Base-by-base conservation (phyloP, 2,888 invertebrate genomes). In the Atethmia centrago region DNA sequence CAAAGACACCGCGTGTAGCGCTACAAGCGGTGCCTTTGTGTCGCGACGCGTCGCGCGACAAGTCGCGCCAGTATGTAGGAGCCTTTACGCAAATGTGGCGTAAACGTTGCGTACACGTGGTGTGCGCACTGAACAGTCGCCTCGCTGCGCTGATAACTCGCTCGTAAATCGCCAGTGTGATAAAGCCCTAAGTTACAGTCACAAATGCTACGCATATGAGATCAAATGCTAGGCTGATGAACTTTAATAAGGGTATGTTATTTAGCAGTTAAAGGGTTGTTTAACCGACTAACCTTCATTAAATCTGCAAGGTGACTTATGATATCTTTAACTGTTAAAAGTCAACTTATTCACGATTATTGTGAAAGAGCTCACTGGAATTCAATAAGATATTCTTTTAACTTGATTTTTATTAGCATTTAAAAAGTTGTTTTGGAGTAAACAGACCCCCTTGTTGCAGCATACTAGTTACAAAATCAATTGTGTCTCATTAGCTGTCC, bases 381-480 rank as follows among this genome's bases (percentile, higher is more conserved):
- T 16, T 16, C 12, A 63, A 56, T 66, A 51, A 21, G 28, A 58
- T n/a, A 36, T 53, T 67, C 14, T 19, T 31, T 21, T n/a, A 51
- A 51, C 28, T 45, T 51, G 31, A 53, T 63, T 78, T 71, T 71
- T 25, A 63, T 64, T 36, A 5, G 40, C 58, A 45, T 65, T 51
- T 21, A 12, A 36, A 61, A 47, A 36, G 25, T 71, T 28, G 19
- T 66, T 58, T 71, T 63, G 2, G 1, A 1, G 28, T 45, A 19
- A 58, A 45, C 14, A n/a, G 5, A 42, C 3, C 12, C 21, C n/a
- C 12, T 40, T 53, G 14, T 59, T 74, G 31, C 31, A 31, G n/a
- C n/a, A n/a, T n/a, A n/a, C n/a, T n/a, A n/a, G n/a, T n/a, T n/a
- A n/a, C n/a, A n/a, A n/a, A n/a, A n/a, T n/a, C n/a, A n/a, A n/a